These are phyloP conservation scores for Ceratotherium simum DNA, from an alignment of 2,113 vertebrate genomes.

Conservation along the genomic window DNA sequence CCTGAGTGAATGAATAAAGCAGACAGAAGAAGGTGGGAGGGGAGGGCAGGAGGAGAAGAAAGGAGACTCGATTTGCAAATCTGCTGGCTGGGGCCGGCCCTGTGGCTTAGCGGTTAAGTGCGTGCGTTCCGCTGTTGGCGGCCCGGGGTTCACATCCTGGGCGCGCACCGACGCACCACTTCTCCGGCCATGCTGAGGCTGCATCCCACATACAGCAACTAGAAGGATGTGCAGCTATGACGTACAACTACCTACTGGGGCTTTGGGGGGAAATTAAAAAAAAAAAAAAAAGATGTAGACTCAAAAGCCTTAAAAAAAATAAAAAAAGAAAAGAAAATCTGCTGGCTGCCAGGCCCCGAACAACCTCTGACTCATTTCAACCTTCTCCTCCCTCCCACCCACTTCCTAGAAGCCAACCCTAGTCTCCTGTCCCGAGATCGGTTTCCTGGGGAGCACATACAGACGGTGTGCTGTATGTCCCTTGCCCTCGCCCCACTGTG, in stretches of 20 bases:
- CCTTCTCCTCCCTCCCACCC: neutral
- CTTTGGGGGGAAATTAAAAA: no score
- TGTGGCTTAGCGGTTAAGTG: no score
- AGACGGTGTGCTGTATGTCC: neutral
- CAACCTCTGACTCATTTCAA: neutral
- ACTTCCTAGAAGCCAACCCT: neutral
- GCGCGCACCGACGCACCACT: no score
- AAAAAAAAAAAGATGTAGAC: no score
- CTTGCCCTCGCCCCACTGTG: neutral
- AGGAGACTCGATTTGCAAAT: neutral
- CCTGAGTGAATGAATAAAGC: neutral
- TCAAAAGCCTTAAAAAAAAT: no score
- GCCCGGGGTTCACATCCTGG: no score
- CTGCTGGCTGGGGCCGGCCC: neutral
- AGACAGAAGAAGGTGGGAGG: neutral
- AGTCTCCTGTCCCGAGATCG: neutral
- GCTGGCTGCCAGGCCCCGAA: neutral
- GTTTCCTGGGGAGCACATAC: neutral
- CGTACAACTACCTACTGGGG: no score
- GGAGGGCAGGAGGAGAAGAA: neutral
- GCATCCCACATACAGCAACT: no score
- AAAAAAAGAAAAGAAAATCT: neutral
- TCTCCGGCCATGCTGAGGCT: no score
- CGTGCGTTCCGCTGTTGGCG: no score
- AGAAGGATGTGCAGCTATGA: no score